A percentile compares a stretch with the other conserved stretches of the same genome.
phyloP scores from a whole-genome alignment of 2,888 invertebrate genomes.

The Mermis nigrescens region DNA sequence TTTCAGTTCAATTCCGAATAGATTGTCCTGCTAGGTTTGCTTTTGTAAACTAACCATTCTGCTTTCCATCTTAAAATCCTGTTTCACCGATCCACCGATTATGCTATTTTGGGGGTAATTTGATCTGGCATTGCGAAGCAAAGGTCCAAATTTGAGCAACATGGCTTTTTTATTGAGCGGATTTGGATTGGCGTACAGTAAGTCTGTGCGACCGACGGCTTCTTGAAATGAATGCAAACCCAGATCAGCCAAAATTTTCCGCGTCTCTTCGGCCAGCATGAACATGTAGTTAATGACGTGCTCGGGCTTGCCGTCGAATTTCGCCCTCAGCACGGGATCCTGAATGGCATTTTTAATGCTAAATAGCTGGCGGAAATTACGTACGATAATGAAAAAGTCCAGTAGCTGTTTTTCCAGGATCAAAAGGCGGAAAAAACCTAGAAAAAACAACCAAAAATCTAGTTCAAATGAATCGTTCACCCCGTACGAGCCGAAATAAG shows the following conservation, averaged over 20 bases:
- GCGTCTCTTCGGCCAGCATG: slow-evolving; percentile 88
- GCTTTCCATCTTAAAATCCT: slow-evolving; percentile 26
- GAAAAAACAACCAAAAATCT: neutral
- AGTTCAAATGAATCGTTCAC: no score
- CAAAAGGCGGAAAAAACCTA: neutral
- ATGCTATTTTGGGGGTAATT: slow-evolving; percentile 76
- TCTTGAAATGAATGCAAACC: slow-evolving; percentile 74
- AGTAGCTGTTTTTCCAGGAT: neutral
- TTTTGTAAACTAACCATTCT: slow-evolving; percentile 34
- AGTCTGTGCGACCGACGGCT: slow-evolving; percentile 71
- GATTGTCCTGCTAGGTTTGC: no score
- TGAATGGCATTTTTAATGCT: slow-evolving; percentile 21
- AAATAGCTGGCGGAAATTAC: neutral
- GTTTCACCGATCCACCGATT: slow-evolving; percentile 19
- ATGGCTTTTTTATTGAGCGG: slow-evolving; percentile 58
- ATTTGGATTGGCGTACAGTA: slow-evolving; percentile 53
- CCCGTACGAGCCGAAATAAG: no score
- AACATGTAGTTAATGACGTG: slow-evolving; percentile 92
- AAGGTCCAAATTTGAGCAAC: slow-evolving; percentile 58
- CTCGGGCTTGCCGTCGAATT: slow-evolving; percentile 91
- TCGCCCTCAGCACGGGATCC: slow-evolving; percentile 78
- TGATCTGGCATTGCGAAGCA: slow-evolving; percentile 69
- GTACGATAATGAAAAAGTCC: neutral
- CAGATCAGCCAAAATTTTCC: slow-evolving; percentile 68
- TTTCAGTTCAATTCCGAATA: no score